A percentile compares a stretch with the other conserved stretches of the same genome.
phyloP scores from a whole-genome alignment of 2,797 vertebrate species.

The Pyrocephalus nanus region DNA sequence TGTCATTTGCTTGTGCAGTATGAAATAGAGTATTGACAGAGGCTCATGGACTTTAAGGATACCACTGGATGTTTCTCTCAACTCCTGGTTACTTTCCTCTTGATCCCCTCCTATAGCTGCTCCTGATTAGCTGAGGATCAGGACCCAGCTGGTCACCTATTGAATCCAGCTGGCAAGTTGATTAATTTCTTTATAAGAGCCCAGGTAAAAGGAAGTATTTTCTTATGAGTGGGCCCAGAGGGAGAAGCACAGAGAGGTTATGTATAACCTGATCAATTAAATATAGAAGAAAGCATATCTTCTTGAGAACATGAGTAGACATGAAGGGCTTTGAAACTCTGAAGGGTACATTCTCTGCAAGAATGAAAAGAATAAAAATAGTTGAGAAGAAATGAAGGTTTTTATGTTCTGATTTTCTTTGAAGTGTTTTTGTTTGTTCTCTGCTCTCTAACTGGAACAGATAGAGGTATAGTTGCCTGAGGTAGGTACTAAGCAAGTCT shows the following conservation, averaged over 20 bases:
- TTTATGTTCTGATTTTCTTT: neutral
- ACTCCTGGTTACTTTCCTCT: neutral
- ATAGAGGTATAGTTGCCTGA: neutral
- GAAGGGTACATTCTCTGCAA: neutral
- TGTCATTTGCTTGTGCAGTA: fast-evolving
- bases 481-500: neutral
- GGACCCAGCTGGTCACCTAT: neutral
- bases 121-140: neutral
- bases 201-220: neutral
- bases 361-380: neutral
- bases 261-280: neutral
- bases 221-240: neutral
- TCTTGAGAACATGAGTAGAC: neutral
- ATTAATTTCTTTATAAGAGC: neutral
- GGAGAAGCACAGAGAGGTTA: neutral
- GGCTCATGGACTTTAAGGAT: neutral
- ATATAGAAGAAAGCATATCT: neutral
- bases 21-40: neutral
- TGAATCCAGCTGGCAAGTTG: neutral
- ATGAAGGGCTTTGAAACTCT: neutral
- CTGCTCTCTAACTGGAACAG: neutral
- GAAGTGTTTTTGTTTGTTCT: neutral
- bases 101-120: neutral
- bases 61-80: neutral
- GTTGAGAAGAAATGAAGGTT: neutral